These are phyloP conservation scores for Ailurus styani DNA, from an alignment of 2,113 vertebrate genomes.

Conservation along the genomic window DNA sequence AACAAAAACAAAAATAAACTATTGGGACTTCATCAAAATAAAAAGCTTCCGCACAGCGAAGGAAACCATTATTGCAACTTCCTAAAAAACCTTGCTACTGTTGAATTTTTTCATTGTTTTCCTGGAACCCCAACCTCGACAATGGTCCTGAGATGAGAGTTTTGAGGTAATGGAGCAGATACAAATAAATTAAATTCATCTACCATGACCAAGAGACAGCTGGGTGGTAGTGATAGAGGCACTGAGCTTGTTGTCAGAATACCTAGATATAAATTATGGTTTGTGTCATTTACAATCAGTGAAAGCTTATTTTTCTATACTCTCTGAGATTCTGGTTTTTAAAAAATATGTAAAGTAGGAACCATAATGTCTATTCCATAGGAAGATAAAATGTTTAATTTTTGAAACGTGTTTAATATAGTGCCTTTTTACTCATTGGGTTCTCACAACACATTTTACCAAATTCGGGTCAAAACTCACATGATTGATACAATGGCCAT, in stretches of 20 bases:
- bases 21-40: background rate
- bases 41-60: background rate
- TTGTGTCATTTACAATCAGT: background rate
- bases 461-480: background rate
- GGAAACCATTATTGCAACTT: background rate
- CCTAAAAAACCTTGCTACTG: background rate
- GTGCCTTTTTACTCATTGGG: background rate
- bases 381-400: background rate
- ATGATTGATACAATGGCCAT: background rate
- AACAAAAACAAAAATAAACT: background rate
- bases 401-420: background rate
- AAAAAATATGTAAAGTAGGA: background rate
- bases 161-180: constrained; percentile 5
- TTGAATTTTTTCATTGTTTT: constrained; percentile 5
- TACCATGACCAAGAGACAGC: background rate
- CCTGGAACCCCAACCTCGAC: background rate
- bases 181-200: constrained; percentile 47
- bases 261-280: background rate
- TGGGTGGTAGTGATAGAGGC: background rate
- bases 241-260: background rate
- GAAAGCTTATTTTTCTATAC: background rate
- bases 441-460: background rate
- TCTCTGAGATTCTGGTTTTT: background rate
- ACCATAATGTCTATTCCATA: background rate
- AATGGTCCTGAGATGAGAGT: background rate